Conservation (phyloP, 2,797 vertebrate genomes). For the Geotrypetes seraphini region DNA sequence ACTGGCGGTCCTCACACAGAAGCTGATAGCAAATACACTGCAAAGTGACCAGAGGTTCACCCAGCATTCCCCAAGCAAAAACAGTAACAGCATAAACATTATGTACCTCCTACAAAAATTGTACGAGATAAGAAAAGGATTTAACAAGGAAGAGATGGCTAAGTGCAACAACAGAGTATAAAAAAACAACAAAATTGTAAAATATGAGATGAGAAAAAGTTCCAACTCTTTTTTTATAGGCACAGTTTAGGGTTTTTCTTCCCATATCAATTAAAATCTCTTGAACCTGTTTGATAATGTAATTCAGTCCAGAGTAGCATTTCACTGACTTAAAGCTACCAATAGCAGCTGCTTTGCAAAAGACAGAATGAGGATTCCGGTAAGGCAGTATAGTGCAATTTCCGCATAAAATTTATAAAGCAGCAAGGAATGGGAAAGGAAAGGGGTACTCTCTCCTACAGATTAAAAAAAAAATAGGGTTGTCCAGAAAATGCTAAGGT, state of each 20-base stretch:
- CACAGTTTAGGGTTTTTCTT: conserved; percentile 45
- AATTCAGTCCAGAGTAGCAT: conserved; percentile 30
- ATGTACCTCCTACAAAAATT: conserved; percentile 34
- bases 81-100: conserved; percentile 31
- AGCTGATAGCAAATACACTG: too few species aligned
- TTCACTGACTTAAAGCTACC: conserved; percentile 34
- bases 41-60: conserved; percentile 29
- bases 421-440: conserved; percentile 17
- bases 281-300: conserved; percentile 28
- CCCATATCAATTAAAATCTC: conserved; percentile 39
- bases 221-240: conserved; percentile 42
- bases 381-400: conserved; percentile 49
- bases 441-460: conserved; percentile 26
- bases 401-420: conserved; percentile 27
- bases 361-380: conserved; percentile 31
- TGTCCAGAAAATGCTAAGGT: too few species aligned
- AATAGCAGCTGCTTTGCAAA: conserved; percentile 31
- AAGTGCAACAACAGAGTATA: conserved; percentile 65
- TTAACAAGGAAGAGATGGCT: conserved; percentile 36
- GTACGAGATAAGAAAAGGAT: conserved; percentile 34
- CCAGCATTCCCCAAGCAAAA: conserved; percentile 11
- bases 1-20: conserved; percentile 30
- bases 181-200: conserved; percentile 54
- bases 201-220: conserved; percentile 45
- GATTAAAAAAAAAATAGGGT: too few species aligned